phyloP scores from a whole-genome alignment of 2,113 vertebrate species.

The Isichthys henryi region DNA sequence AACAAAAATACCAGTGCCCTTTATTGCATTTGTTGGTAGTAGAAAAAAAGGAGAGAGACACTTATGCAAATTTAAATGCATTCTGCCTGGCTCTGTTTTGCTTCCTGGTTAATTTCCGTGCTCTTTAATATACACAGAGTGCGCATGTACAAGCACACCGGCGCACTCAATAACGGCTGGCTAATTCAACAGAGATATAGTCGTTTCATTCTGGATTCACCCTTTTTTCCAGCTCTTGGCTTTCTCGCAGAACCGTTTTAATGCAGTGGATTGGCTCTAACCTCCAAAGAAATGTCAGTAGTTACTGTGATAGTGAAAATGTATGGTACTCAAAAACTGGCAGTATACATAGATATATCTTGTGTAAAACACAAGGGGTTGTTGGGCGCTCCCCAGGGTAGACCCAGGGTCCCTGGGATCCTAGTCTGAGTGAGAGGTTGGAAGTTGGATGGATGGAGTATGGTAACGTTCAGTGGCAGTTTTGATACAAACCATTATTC shows the following conservation, averaged over 20 bases:
- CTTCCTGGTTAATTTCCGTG: not conserved
- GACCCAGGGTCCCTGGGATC: not conserved
- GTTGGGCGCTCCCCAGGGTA: not conserved
- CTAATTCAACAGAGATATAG: not conserved
- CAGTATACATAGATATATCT: not conserved
- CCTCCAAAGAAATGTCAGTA: not conserved
- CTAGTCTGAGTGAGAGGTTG: not conserved
- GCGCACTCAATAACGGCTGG: not conserved
- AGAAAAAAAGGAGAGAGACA: not conserved
- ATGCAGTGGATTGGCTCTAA: not conserved
- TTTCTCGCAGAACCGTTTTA: not conserved
- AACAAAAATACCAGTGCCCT: conserved; percentile 25
- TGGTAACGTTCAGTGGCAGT: not conserved
- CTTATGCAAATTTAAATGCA: conserved; percentile 3
- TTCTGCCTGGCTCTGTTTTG: not conserved
- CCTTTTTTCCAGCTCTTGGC: not conserved
- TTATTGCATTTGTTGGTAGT: not conserved
- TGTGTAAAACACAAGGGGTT: not conserved
- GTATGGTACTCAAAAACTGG: not conserved
- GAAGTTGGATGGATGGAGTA: not conserved
- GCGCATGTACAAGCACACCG: not conserved
- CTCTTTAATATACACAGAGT: not conserved
- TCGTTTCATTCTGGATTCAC: not conserved
- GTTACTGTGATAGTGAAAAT: not conserved
- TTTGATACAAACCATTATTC: not conserved